Base-by-base conservation (phyloP, 2,113 vertebrate species). In the Eptesicus fuscus region DNA sequence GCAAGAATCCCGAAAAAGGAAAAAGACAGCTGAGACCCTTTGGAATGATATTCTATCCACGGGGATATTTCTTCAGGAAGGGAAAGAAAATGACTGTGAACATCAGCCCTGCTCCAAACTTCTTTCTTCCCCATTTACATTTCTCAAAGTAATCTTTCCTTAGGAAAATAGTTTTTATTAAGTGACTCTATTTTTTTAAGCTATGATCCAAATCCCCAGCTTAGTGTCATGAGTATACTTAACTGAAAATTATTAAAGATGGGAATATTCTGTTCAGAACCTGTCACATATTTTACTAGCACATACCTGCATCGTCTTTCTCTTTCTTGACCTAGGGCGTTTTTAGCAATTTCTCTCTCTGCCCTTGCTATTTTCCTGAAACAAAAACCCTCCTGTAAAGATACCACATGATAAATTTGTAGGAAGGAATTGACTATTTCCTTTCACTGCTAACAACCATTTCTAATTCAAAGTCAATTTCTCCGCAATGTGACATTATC, bases 381-480 rank as follows among this genome's bases (percentile, higher is more conserved):
- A 90, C 76, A 80, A 78, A 92, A 86, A 2, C 25, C 53, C 69
- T 85, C 74, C 69, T 88, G 47, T 71, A 83, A 94, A 83, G 91
- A 93, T 53, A 67, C 13, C 30, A 47, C 30, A 37, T 59, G 84
- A 97, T 86, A n/a, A 69, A 77, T 96, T 84, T 65, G 28, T 53
- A 83, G 73, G 59, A 89, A 92, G 63, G 32, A 80, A 93, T 11
- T 61, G 90, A 77, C 92, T 67, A 44, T 67, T 97, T 92, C 73
- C 9, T 70, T 70, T 88, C 65, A 71, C 59, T 93, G 77, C 79
- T 83, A 86, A 59, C 65, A 44, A 63, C 79, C 73, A 51, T 90
- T 88, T 93, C 53, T 89, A 67, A 85, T 88, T 77, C 44, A 23
- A 51, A 95, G 78, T 79, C 90, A 67, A 23, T 92, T 90, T 88